These are phyloP conservation scores for Pristiophorus japonicus DNA, from an alignment of 2,113 vertebrate genomes.

Conservation along the genomic window DNA sequence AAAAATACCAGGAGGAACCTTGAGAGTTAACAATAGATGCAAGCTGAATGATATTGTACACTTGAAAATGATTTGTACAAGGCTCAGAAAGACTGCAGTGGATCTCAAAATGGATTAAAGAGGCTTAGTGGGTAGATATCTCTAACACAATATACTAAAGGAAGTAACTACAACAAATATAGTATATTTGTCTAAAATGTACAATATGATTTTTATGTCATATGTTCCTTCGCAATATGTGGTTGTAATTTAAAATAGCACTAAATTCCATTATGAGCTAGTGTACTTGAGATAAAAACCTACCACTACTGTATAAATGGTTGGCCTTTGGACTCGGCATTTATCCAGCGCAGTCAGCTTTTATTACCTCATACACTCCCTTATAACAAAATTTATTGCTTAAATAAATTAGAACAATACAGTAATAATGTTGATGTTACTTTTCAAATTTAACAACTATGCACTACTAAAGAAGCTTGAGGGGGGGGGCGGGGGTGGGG, in stretches of 20 bases:
- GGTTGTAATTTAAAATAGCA: conserved; percentile 36
- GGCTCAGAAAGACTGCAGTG: neutral
- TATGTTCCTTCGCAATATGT: neutral
- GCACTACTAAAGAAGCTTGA: neutral
- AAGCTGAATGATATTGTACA: neutral
- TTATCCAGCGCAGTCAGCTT: conserved; percentile 31
- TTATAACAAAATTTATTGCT: conserved; percentile 36
- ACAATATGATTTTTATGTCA: conserved; percentile 30
- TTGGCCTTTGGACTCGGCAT: conserved; percentile 33
- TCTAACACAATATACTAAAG: neutral
- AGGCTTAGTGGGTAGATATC: neutral
- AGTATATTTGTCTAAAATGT: neutral
- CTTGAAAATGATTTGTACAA: neutral
- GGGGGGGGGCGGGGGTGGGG: neutral
- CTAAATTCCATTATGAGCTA: conserved; percentile 23
- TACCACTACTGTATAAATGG: conserved; percentile 26
- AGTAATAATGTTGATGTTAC: conserved; percentile 25
- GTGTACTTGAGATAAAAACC: conserved; percentile 30
- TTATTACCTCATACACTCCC: conserved; percentile 33
- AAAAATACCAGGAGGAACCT: neutral
- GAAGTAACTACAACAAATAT: neutral
- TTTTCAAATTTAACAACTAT: conserved; percentile 24
- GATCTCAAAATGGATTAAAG: neutral
- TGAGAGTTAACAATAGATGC: neutral
- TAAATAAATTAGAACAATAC: conserved; percentile 34